Percentiles rank a stretch among this genome's conserved stretches.
phyloP scores from a whole-genome alignment of 1,140 invertebrate species.

The Tetranychus cinnabarinus region DNA sequence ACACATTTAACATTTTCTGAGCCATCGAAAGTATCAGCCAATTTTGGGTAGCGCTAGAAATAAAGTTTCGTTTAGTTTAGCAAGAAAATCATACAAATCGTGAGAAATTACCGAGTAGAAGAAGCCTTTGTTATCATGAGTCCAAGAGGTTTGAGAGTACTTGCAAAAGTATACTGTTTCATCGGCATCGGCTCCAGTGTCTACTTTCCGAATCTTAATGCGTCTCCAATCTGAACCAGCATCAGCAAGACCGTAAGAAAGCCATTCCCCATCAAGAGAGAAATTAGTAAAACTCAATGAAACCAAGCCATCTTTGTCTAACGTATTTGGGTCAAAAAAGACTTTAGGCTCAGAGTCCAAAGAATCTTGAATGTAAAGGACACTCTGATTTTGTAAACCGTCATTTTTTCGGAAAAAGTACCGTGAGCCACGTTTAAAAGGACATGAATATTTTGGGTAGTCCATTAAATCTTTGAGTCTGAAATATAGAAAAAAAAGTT shows the following conservation, averaged over 20 bases:
- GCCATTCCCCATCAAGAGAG: constrained; percentile 66
- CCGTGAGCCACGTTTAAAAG: constrained; percentile 48
- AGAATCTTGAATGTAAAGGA: constrained; percentile 67
- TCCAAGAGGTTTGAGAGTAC: constrained; percentile 75
- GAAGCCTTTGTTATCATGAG: constrained; percentile 75
- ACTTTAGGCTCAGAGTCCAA: constrained; percentile 50
- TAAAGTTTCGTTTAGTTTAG: neutral
- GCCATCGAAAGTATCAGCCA: constrained; percentile 56
- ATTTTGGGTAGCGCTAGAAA: constrained; percentile 41
- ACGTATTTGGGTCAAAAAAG: constrained; percentile 82
- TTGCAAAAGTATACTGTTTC: constrained; percentile 76
- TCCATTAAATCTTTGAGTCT: constrained; percentile 73
- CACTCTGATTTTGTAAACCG: constrained; percentile 90
- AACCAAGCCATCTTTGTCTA: constrained; percentile 78
- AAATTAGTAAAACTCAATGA: constrained; percentile 52
- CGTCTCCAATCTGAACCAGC: constrained; percentile 90
- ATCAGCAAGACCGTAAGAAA: constrained; percentile 71
- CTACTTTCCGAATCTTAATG: constrained; percentile 32
- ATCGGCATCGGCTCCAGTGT: constrained; percentile 45
- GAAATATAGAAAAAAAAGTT: neutral
- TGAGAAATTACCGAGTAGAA: constrained; percentile 48
- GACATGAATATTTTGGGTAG: constrained; percentile 80
- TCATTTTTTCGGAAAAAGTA: constrained; percentile 87
- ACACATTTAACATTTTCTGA: constrained; percentile 62
- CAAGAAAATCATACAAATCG: constrained; percentile 2